Evolutionary conservation across 2,888 invertebrate species (phyloP).

Genomic region (Pemphredon lugubris): DNA sequence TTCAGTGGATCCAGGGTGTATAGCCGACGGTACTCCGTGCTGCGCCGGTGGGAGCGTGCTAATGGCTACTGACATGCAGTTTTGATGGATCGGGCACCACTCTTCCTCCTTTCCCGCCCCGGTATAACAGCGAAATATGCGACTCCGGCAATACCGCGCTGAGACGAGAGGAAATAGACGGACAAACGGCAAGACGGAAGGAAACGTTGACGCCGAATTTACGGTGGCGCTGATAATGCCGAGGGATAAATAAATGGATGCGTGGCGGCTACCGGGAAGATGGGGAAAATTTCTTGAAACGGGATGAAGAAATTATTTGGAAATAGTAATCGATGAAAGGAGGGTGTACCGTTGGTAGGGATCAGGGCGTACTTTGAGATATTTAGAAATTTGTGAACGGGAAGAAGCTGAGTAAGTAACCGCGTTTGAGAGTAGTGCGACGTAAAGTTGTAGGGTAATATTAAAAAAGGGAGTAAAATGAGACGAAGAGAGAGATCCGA

Average conservation of each 20-base stretch:
- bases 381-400: no score
- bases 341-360: no score
- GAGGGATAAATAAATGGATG: conserved; percentile 23
- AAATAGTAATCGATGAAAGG: no score
- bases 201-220: conserved; percentile 35
- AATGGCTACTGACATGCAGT: conserved; percentile 85
- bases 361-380: no score
- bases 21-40: conserved; percentile 65
- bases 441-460: no score
- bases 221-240: background rate
- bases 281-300: no score
- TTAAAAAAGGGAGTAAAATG: no score
- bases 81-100: conserved; percentile 83
- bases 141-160: conserved; percentile 58
- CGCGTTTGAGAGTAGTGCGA: no score
- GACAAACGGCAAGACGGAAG: conserved; percentile 47
- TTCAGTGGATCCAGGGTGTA: conserved; percentile 54
- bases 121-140: conserved; percentile 65
- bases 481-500: no score
- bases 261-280: background rate
- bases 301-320: no score
- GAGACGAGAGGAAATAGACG: conserved; percentile 49
- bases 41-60: conserved; percentile 82
- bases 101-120: conserved; percentile 71
- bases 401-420: no score